Conservation (phyloP, 2,113 vertebrate species). For the Haemorhous mexicanus region DNA sequence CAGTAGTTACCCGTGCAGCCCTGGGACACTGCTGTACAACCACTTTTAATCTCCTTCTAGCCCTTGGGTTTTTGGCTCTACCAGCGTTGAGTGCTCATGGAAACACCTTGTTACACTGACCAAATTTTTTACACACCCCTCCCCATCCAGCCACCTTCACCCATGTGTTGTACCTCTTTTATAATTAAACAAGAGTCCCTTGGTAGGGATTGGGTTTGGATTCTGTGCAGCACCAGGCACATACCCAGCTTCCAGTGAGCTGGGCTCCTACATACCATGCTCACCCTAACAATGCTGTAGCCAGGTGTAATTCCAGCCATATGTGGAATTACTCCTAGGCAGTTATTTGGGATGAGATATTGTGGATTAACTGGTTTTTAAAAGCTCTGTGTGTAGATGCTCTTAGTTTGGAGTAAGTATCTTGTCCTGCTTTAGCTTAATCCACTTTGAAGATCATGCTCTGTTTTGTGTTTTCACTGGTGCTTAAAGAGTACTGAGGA, state of each 20-base stretch:
- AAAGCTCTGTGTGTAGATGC: constrained; percentile 12
- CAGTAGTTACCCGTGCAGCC: not conserved
- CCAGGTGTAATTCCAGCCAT: not conserved
- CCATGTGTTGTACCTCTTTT: not conserved
- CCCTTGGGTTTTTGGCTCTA: not conserved
- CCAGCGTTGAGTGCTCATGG: accelerated
- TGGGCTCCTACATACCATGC: accelerated
- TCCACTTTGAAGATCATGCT: constrained; percentile 56
- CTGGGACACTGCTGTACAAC: not conserved
- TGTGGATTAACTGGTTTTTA: constrained; percentile 25
- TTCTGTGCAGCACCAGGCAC: not conserved
- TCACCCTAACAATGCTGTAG: not conserved
- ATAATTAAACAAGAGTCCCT: not conserved
- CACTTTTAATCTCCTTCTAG: not conserved
- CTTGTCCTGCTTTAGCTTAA: constrained; percentile 47
- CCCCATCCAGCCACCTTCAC: not conserved
- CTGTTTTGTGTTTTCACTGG: constrained; percentile 27
- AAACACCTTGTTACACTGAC: not conserved
- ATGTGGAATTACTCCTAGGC: not conserved
- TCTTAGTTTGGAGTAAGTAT: constrained; percentile 41
- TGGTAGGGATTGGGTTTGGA: not conserved
- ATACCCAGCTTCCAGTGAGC: not conserved
- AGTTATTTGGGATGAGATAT: constrained; percentile 19
- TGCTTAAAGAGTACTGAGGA: constrained; percentile 11
- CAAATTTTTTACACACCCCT: not conserved